phyloP scores from a whole-genome alignment of 2,888 invertebrate species.

The Lycophotia porphyrea region DNA sequence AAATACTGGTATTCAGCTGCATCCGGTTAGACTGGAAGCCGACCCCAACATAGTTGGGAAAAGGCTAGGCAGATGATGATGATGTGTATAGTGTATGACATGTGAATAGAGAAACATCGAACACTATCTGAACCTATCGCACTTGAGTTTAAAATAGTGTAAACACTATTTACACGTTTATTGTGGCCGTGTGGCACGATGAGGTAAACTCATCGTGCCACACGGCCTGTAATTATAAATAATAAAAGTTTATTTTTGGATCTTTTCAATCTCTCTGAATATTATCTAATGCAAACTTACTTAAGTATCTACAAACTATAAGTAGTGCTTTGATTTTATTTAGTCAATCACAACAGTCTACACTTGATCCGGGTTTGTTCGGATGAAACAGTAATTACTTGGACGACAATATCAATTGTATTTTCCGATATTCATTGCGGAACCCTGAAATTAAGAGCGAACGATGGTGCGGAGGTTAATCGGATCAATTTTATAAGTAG shows the following conservation, averaged over 20 bases:
- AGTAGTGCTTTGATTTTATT: neutral
- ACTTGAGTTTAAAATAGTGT: neutral
- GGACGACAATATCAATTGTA: neutral
- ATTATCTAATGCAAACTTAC: neutral
- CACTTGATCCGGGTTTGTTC: neutral
- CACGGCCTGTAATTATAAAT: neutral
- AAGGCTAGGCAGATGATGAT: too few species aligned
- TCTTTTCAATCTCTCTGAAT: neutral
- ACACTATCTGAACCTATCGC: neutral
- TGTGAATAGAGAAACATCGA: neutral
- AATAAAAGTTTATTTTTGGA: neutral
- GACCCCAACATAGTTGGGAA: too few species aligned
- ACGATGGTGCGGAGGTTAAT: neutral
- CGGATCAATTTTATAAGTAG: slow-evolving; percentile 17
- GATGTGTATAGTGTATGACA: neutral
- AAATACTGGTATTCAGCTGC: too few species aligned
- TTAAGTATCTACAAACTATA: neutral
- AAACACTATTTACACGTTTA: too few species aligned
- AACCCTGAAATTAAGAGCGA: neutral
- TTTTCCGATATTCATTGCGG: slow-evolving; percentile 3
- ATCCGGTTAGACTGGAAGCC: too few species aligned
- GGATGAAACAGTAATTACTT: neutral
- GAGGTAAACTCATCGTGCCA: too few species aligned
- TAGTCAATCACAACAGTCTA: neutral
- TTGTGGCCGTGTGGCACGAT: too few species aligned